A percentile compares a stretch with the other conserved stretches of the same genome.
phyloP scores from a whole-genome alignment of 2,888 invertebrate species.

The Panzeria rudis region DNA sequence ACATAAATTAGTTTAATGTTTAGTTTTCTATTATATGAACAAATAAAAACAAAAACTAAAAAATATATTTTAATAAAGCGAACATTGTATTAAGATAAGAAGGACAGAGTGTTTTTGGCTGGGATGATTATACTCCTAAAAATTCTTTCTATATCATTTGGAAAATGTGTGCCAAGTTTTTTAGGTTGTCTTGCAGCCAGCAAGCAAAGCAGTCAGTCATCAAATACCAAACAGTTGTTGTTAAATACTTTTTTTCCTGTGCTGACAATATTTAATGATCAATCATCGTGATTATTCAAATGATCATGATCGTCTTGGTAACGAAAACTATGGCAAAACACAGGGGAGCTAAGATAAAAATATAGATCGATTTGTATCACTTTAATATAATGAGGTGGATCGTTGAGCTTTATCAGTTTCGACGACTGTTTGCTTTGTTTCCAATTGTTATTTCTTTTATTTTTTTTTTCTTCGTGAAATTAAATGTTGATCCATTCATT shows the following conservation, averaged over 20 bases:
- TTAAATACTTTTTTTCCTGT: slow-evolving; percentile 33
- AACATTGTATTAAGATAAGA: slow-evolving; percentile 9
- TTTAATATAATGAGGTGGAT: slow-evolving; percentile 58
- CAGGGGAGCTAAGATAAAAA: slow-evolving; percentile 11
- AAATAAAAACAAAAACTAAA: slow-evolving; percentile 11
- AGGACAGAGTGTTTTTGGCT: slow-evolving; percentile 6
- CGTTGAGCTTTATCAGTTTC: slow-evolving; percentile 35
- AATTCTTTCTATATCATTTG: slow-evolving; percentile 30
- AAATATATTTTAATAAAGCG: slow-evolving; percentile 25
- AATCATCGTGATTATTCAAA: slow-evolving; percentile 61
- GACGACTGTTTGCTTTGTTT: not conserved
- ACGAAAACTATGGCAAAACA: not conserved
- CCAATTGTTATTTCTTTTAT: not conserved
- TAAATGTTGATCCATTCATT: slow-evolving; percentile 66
- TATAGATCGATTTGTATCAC: slow-evolving; percentile 60
- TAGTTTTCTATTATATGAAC: slow-evolving; percentile 5
- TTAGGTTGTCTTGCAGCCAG: slow-evolving; percentile 52
- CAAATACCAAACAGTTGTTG: slow-evolving; percentile 48
- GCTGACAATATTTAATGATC: slow-evolving; percentile 62
- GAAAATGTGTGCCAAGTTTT: slow-evolving; percentile 72
- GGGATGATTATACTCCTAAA: slow-evolving; percentile 17
- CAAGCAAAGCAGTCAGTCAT: not conserved
- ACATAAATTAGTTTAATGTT: slow-evolving; percentile 53
- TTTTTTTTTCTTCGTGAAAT: slow-evolving; percentile 38
- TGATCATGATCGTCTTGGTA: slow-evolving; percentile 47